These are phyloP conservation scores for Danio jaintianensis DNA, from an alignment of 2,797 vertebrate species.

Conservation along the genomic window DNA sequence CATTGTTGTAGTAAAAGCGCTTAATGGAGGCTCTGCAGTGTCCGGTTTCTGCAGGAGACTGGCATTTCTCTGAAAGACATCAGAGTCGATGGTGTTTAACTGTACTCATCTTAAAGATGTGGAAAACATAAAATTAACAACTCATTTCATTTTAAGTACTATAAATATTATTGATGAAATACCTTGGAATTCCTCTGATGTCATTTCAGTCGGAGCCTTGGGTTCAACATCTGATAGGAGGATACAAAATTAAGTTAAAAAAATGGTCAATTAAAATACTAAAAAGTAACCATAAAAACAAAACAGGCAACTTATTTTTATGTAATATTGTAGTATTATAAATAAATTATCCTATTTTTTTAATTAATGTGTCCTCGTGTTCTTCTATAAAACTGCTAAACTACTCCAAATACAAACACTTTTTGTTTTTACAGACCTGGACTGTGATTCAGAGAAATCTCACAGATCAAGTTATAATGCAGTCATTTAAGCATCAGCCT, in stretches of 20 bases:
- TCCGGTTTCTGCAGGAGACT: constrained; percentile 65
- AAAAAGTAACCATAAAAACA: no score
- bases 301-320: no score
- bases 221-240: constrained; percentile 31
- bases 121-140: background rate
- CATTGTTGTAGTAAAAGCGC: constrained; percentile 75
- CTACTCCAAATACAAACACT: no score
- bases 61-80: constrained; percentile 74
- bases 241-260: constrained; percentile 18
- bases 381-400: no score
- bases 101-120: background rate
- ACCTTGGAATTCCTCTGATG: constrained; percentile 61
- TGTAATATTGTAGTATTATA: no score
- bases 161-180: constrained; percentile 22
- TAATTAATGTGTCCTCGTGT: no score
- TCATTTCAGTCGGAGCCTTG: constrained; percentile 49
- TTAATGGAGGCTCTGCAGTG: constrained; percentile 77
- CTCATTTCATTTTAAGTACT: background rate
- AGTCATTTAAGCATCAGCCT: background rate
- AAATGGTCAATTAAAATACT: no score
- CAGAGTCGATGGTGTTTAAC: background rate
- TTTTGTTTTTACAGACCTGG: no score
- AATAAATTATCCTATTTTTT: no score
- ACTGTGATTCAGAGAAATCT: no score
- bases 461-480: background rate